Conservation (phyloP, 2,113 vertebrate genomes). For the Cricetomys ansorgei region DNA sequence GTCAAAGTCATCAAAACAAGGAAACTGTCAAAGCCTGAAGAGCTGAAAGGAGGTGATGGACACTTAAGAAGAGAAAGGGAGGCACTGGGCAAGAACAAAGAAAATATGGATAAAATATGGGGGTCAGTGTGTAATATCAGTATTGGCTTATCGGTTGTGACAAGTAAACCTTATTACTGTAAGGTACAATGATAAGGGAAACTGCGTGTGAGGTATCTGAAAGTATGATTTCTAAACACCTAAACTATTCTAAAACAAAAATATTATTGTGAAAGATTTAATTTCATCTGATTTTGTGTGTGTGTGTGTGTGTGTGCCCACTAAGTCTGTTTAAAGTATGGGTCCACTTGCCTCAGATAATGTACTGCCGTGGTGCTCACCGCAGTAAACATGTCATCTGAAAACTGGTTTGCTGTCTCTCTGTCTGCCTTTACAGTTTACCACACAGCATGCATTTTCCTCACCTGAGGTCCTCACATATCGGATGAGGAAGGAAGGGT, state of each 20-base stretch:
- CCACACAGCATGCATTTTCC: neutral
- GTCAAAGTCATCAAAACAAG: neutral
- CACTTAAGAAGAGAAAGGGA: neutral
- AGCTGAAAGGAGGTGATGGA: neutral
- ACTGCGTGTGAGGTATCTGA: neutral
- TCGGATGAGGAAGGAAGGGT: neutral
- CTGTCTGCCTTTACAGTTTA: neutral
- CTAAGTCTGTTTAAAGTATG: neutral
- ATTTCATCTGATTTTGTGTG: neutral
- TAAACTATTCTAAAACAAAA: constrained; percentile 47
- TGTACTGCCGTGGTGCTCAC: neutral
- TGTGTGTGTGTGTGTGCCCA: neutral
- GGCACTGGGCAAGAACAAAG: neutral
- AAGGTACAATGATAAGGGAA: neutral
- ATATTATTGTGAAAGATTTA: neutral
- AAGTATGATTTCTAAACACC: neutral
- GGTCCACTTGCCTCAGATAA: neutral
- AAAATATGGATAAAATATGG: neutral
- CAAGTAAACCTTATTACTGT: neutral
- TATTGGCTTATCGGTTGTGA: neutral
- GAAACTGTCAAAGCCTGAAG: neutral
- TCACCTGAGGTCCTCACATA: neutral
- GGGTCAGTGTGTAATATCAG: neutral
- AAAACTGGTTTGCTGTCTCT: neutral
- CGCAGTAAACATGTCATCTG: neutral